Percentiles rank a stretch among this genome's conserved stretches.
These are phyloP conservation scores for Pocillopora damicornis DNA, from an alignment of 64 coral and sea anemone genomes.

Conservation along the genomic window DNA sequence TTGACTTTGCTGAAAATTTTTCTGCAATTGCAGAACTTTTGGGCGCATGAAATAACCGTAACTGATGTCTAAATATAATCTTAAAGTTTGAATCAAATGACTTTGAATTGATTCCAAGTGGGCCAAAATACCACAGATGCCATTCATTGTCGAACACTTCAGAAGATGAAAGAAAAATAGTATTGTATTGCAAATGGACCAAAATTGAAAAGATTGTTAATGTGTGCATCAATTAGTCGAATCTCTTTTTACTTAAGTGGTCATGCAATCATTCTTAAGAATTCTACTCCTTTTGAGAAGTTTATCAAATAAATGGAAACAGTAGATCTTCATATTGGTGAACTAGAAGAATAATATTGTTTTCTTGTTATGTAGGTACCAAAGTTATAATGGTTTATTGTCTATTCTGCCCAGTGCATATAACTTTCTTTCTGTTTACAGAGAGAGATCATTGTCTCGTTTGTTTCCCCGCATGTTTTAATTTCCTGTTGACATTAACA, in stretches of 20 bases:
- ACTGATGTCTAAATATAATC: neutral
- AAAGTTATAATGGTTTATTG: neutral
- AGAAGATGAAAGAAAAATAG: neutral
- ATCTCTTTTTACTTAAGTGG: neutral
- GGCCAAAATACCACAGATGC: neutral
- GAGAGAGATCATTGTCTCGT: neutral
- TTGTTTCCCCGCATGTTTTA: slow-evolving; percentile 11
- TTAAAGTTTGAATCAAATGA: neutral
- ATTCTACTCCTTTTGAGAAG: neutral
- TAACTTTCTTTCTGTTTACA: slow-evolving; percentile 9
- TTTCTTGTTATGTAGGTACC: neutral
- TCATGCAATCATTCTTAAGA: neutral
- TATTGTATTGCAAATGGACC: slow-evolving; percentile 33
- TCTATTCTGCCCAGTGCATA: neutral
- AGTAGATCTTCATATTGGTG: neutral
- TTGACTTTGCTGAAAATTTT: neutral
- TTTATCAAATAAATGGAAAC: neutral
- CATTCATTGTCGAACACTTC: neutral
- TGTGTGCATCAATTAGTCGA: neutral
- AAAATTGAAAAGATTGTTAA: slow-evolving; percentile 7
- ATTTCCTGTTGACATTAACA: slow-evolving; percentile 28
- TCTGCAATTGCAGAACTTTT: neutral
- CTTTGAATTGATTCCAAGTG: slow-evolving; percentile 1
- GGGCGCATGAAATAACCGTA: neutral
- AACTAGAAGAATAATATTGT: neutral